Base-by-base conservation (phyloP, 1,140 invertebrate species). In the Eciton burchellii region DNA sequence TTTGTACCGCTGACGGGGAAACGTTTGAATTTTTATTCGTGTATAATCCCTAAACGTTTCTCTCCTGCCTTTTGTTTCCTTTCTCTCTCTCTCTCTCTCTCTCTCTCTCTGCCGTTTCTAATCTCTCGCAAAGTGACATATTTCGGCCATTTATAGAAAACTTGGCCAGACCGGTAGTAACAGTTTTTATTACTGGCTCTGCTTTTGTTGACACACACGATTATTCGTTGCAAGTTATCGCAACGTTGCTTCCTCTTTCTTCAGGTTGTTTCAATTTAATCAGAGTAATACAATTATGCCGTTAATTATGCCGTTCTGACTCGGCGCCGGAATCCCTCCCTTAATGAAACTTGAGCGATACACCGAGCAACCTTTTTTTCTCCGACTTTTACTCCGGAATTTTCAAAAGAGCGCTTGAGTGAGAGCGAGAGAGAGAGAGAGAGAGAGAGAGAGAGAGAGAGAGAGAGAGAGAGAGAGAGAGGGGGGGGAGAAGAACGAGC, bases 31-130 rank as follows among this genome's bases (percentile, higher is more conserved):
- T 85, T 72, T 65, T 77, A 65, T 43, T 5, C 57, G n/a, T 12
- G 54, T 76, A 76, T 81, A 82, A 85, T 88, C 63, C 60, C 56
- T n/a, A 35, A 54, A n/a, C 65, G 74, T 86, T 84, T 77, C 79
- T 84, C 70, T 82, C 76, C 65, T 16, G n/a, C n/a, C n/a, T n/a
- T n/a, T n/a, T n/a, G n/a, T n/a, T n/a, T 49, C 49, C 59, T 11
- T 14, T 62, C 56, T 52, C 41, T 82, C 73, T 35, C 47, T 59
- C 73, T 41, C 56, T 16, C 49, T 41, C n/a, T 52, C 52, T 81
- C 56, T 47, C 54, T 57, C 49, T 21, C 45, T 65, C 41, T 65
- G 1, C 43, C 41, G 8, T 14, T 65, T 21, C 41, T 8, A 26
- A 4, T 45, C 4, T n/a, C 19, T 66, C 43, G 45, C 1, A 66